phyloP scores from a whole-genome alignment of 2,888 invertebrate genomes.

The Zelleria hepariella region DNA sequence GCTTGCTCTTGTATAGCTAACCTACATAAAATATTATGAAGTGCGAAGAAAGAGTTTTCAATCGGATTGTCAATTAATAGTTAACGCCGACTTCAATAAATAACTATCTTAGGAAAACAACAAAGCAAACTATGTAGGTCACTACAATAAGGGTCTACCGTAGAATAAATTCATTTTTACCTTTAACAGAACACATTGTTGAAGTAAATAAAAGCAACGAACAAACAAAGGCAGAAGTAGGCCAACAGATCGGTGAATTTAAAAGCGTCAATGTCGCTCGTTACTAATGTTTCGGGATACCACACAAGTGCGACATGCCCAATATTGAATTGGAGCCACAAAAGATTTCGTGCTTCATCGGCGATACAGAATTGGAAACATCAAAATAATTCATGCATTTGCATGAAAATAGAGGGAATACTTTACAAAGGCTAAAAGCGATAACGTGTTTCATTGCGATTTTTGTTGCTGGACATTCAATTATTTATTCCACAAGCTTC shows the following conservation, averaged over 20 bases:
- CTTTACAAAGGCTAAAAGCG: background rate
- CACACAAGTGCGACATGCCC: conserved; percentile 47
- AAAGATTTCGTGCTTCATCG: background rate
- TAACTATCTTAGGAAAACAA: background rate
- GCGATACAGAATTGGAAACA: background rate
- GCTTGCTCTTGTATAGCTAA: too few species aligned
- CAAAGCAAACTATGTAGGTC: background rate
- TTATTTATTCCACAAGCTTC: background rate
- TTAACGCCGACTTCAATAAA: background rate
- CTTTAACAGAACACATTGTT: background rate
- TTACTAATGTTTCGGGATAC: conserved; percentile 50
- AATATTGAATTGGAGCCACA: conserved; percentile 51
- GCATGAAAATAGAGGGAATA: background rate
- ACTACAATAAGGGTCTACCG: background rate
- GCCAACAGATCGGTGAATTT: conserved; percentile 40
- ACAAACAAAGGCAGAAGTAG: conserved; percentile 24
- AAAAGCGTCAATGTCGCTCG: conserved; percentile 34
- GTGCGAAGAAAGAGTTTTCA: background rate
- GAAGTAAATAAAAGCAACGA: background rate
- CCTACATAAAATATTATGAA: too few species aligned
- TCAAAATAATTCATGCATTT: background rate
- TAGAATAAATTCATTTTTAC: background rate
- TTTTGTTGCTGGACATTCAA: background rate
- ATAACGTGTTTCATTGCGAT: background rate
- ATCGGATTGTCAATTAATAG: background rate